phyloP scores from a whole-genome alignment of 2,797 vertebrate genomes.

The Tragelaphus oryx region DNA sequence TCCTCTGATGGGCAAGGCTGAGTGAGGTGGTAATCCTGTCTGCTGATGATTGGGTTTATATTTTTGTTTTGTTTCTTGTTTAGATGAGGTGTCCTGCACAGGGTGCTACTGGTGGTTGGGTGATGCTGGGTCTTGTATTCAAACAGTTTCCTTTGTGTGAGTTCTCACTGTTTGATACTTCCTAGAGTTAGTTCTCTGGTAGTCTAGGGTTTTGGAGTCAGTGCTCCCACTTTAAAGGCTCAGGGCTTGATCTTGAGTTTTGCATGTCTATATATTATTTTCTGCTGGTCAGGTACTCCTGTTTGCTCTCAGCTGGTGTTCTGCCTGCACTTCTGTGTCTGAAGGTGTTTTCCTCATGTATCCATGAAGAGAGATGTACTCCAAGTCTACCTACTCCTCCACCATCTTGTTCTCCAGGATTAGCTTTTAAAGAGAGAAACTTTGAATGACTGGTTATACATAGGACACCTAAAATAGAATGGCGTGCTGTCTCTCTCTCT shows the following conservation, averaged over 20 bases:
- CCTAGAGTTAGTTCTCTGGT: background rate
- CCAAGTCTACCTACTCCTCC: background rate
- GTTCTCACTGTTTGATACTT: background rate
- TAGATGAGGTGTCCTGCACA: background rate
- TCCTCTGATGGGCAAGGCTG: background rate
- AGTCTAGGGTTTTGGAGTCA: background rate
- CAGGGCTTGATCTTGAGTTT: background rate
- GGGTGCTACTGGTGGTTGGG: background rate
- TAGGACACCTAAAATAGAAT: background rate
- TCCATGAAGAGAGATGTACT: background rate
- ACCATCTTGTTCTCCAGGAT: background rate
- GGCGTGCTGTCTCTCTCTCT: rapidly evolving
- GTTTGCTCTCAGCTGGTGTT: background rate
- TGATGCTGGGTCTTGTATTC: background rate
- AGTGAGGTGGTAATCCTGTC: background rate
- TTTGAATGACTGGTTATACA: background rate
- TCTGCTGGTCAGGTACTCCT: background rate
- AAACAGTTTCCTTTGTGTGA: background rate
- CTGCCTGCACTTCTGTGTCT: background rate
- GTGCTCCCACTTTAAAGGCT: background rate
- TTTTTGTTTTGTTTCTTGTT: background rate
- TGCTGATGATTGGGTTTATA: background rate
- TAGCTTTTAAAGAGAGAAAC: background rate
- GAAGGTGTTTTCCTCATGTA: background rate
- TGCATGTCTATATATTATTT: background rate